Evolutionary conservation across 2,797 vertebrate genomes (phyloP).

Genomic region (Ctenopoma kingsleyae): DNA sequence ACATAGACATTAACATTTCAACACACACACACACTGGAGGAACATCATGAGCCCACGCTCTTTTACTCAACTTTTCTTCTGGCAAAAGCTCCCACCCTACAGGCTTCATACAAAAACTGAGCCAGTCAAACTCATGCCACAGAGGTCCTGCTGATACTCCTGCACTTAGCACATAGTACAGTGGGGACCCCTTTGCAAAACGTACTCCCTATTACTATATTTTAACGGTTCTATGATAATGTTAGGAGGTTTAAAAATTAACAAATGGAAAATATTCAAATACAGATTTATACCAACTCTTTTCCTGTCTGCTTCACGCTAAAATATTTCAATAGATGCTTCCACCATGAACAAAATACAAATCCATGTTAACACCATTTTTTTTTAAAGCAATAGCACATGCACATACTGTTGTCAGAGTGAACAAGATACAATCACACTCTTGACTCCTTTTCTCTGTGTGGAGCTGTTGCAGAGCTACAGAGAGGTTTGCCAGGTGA

Average conservation of each 20-base stretch:
- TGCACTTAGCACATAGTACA: neutral
- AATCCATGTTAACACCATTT: too few relatives aligned
- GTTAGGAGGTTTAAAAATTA: neutral
- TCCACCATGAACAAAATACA: neutral
- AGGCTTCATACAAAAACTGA: conserved; percentile 21
- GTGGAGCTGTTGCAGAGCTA: neutral
- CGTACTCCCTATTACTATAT: neutral
- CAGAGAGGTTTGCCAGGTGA: neutral
- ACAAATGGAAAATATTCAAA: neutral
- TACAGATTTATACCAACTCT: neutral
- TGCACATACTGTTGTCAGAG: neutral
- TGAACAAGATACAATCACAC: neutral
- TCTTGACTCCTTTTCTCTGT: neutral
- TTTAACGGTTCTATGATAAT: neutral
- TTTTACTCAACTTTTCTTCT: conserved; percentile 21
- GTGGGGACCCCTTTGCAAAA: neutral
- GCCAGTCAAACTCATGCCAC: conserved; percentile 12
- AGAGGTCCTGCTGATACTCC: neutral
- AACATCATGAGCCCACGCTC: conserved; percentile 30
- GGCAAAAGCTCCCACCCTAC: conserved; percentile 20
- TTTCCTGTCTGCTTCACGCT: neutral
- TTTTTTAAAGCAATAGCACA: neutral
- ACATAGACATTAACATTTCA: conserved; percentile 33
- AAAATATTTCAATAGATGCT: neutral
- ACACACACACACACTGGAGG: conserved; percentile 29